These are phyloP conservation scores for Reticulitermes speratus DNA, from an alignment of 1,140 invertebrate species.

Conservation along the genomic window DNA sequence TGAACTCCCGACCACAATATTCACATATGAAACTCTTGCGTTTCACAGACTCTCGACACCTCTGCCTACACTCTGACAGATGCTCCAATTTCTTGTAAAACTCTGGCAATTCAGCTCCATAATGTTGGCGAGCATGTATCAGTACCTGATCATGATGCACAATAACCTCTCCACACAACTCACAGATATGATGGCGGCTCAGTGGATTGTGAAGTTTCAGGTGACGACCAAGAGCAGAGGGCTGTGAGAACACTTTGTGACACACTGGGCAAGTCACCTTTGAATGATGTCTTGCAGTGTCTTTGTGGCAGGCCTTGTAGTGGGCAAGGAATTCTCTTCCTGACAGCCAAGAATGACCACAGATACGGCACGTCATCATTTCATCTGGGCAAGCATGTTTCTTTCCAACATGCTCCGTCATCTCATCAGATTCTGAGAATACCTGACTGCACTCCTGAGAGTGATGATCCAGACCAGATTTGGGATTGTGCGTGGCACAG, in stretches of 20 bases:
- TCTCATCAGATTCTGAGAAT: not conserved
- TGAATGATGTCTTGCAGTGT: not conserved
- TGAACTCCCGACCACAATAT: constrained; percentile 24
- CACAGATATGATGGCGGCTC: not conserved
- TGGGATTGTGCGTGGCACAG: not conserved
- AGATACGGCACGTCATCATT: not conserved
- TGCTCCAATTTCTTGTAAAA: not conserved
- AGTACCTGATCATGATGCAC: not conserved
- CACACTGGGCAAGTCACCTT: not conserved
- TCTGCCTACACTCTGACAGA: not conserved
- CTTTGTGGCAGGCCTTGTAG: not conserved
- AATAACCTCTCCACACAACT: not conserved
- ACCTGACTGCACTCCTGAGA: not conserved
- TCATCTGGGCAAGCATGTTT: not conserved
- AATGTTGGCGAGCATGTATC: constrained; percentile 12
- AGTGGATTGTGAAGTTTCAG: constrained; percentile 18
- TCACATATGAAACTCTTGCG: constrained; percentile 22
- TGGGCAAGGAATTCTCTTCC: not conserved
- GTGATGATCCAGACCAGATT: not conserved
- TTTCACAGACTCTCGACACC: not conserved
- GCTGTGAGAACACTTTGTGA: constrained; percentile 7
- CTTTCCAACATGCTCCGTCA: not conserved
- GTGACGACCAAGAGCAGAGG: not conserved
- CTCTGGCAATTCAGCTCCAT: constrained; percentile 11
- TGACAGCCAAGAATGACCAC: not conserved